Evolutionary conservation across 2,113 vertebrate species (phyloP), one percentile per base, ranked within the genome.

Genomic region (Edolisoma coerulescens): DNA sequence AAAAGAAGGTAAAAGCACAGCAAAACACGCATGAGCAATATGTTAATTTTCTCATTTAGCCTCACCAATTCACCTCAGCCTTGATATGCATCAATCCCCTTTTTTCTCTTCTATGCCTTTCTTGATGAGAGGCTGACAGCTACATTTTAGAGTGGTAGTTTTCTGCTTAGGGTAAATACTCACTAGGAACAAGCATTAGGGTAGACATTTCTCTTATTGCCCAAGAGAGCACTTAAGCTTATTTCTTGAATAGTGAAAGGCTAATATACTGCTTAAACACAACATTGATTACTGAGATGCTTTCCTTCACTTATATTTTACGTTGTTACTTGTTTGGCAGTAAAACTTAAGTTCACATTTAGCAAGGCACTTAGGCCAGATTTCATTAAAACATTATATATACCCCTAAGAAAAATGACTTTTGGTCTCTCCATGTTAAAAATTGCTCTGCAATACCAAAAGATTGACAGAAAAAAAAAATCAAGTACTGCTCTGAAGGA

Each of bases 171-270:
- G 74, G 64, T 89, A 95, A 95, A 95, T 68, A 93, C 47, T 47
- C 70, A 82, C 49, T 28, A 77, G 73, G 37, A 79, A 80, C 3
- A 9, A 78, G 47, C 85, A 89, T 90, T 86, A 92, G 92, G 65
- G n/a, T 30, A 64, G 61, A 84, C 87, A 67, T 89, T 84, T 82
- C 85, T 86, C 11, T 94, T 90, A 93, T 61, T 84, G 73, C 84
- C 81, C 76, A 96, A 67, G 92, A 96, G 54, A 95, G 59, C 59
- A 93, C 64, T 94, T 94, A 88, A 69, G 54, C 65, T 90, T 68
- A 81, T 37, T 69, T 92, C 88, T 92, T 74, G 37, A 90, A 69
- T 71, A 92, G 57, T 21, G 53, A 52, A 95, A 97, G 77, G 28
- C 32, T 71, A 94, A 90, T 52, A 77, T 47, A 63, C 67, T 86